Conservation (phyloP, 2,797 vertebrate species). For the Podarcis siculus region DNA sequence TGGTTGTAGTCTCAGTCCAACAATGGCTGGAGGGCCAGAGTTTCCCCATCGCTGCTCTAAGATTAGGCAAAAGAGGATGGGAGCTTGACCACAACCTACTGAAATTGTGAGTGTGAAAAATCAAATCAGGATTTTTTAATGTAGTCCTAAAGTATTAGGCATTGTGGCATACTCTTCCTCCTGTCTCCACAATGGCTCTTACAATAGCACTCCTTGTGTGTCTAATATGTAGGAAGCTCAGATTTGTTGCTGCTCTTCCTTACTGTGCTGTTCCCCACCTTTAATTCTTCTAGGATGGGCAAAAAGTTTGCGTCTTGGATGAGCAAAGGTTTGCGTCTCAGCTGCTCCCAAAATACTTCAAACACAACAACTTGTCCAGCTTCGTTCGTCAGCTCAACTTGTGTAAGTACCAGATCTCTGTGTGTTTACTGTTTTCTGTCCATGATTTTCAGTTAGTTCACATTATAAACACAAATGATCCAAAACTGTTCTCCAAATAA, state of each 20-base stretch:
- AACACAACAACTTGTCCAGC: constrained; percentile 79
- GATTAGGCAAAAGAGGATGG: too few relatives aligned
- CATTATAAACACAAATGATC: background rate
- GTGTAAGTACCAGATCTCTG: constrained; percentile 65
- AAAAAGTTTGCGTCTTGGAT: constrained; percentile 77
- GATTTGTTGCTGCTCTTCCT: background rate
- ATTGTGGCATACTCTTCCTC: background rate
- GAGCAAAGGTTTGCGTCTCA: constrained; percentile 77
- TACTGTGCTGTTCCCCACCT: constrained; percentile 18
- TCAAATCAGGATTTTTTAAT: background rate
- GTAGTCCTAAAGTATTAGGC: background rate
- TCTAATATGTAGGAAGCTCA: background rate
- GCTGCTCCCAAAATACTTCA: constrained; percentile 80
- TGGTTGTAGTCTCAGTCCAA: background rate
- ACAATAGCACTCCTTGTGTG: background rate
- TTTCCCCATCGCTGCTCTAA: background rate
- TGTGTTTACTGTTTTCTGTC: background rate
- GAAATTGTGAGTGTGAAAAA: background rate
- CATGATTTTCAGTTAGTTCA: background rate
- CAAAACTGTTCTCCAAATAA: background rate
- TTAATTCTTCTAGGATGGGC: constrained; percentile 69
- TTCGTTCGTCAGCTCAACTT: constrained; percentile 80
- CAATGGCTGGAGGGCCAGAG: background rate
- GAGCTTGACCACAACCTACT: background rate
- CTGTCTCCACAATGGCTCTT: too few relatives aligned